Evolutionary conservation across 2,888 invertebrate genomes (phyloP).

Genomic region (Papilio elwesi): DNA sequence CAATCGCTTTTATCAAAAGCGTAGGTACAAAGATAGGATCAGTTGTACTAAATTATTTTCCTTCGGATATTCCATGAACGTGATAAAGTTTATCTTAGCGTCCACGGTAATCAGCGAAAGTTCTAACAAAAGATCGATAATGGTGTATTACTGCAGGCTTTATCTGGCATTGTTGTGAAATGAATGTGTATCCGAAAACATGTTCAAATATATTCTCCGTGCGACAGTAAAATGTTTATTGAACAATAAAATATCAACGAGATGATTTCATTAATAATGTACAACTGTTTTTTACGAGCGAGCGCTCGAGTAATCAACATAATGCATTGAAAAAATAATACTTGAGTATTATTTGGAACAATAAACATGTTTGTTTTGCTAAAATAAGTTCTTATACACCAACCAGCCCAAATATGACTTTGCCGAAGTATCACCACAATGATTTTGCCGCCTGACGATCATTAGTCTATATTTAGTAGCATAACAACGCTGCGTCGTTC

Average conservation of each 20-base stretch:
- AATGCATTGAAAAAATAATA: slow-evolving; percentile 41
- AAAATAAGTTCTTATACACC: not conserved
- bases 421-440: too few species aligned
- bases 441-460: too few species aligned
- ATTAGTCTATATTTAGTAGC: too few species aligned
- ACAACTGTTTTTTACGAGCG: slow-evolving; percentile 56
- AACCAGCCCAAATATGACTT: not conserved
- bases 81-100: slow-evolving; percentile 15
- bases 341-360: slow-evolving; percentile 17
- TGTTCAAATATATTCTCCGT: slow-evolving; percentile 46
- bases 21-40: slow-evolving; percentile 8
- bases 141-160: slow-evolving; percentile 15
- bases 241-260: slow-evolving; percentile 64
- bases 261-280: slow-evolving; percentile 61
- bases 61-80: not conserved
- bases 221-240: slow-evolving; percentile 66
- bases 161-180: slow-evolving; percentile 25
- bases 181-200: slow-evolving; percentile 19
- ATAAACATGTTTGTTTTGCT: slow-evolving; percentile 9
- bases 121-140: slow-evolving; percentile 17
- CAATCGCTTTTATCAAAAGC: slow-evolving; percentile 12
- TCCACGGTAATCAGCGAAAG: slow-evolving; percentile 2
- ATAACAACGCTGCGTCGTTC: too few species aligned
- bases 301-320: slow-evolving; percentile 46
- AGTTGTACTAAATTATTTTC: slow-evolving; percentile 16